These are phyloP conservation scores for Cheilinus undulatus DNA, from an alignment of 2,113 vertebrate genomes.

Conservation along the genomic window DNA sequence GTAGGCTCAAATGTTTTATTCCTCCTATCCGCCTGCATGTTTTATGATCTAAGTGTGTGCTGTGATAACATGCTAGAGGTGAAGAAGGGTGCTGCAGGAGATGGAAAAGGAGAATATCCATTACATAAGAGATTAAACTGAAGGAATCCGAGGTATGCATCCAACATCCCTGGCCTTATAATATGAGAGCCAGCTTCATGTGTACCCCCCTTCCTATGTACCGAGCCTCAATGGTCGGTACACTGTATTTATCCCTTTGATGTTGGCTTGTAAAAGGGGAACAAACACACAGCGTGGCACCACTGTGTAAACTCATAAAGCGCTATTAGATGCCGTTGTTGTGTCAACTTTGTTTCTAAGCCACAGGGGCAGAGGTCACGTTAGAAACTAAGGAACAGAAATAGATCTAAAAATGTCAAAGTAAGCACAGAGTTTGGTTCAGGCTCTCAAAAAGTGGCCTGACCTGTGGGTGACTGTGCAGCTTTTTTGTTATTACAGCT, in stretches of 20 bases:
- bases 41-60: slow-evolving; percentile 46
- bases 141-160: slow-evolving; percentile 80
- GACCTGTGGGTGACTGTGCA: background rate
- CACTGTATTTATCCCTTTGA: slow-evolving; percentile 65
- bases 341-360: slow-evolving; percentile 48
- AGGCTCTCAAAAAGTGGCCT: slow-evolving; percentile 12
- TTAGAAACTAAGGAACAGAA: slow-evolving; percentile 18
- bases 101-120: slow-evolving; percentile 75
- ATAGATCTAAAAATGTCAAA: background rate
- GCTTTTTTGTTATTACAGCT: slow-evolving; percentile 44
- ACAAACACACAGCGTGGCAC: slow-evolving; percentile 47
- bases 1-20: slow-evolving; percentile 42
- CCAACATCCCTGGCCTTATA: slow-evolving; percentile 66
- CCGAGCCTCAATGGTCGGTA: slow-evolving; percentile 35
- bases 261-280: slow-evolving; percentile 59
- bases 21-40: slow-evolving; percentile 26
- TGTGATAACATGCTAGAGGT: slow-evolving; percentile 58
- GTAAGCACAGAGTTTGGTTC: too few species aligned
- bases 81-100: slow-evolving; percentile 46
- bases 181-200: slow-evolving; percentile 64
- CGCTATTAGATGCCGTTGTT: slow-evolving; percentile 42
- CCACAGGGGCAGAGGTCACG: slow-evolving; percentile 23
- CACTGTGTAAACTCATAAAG: slow-evolving; percentile 28
- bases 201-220: slow-evolving; percentile 40
- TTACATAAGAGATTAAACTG: slow-evolving; percentile 83